These are phyloP conservation scores for Schizopygopsis pylzovi DNA, from an alignment of 2,797 vertebrate species.

Conservation along the genomic window DNA sequence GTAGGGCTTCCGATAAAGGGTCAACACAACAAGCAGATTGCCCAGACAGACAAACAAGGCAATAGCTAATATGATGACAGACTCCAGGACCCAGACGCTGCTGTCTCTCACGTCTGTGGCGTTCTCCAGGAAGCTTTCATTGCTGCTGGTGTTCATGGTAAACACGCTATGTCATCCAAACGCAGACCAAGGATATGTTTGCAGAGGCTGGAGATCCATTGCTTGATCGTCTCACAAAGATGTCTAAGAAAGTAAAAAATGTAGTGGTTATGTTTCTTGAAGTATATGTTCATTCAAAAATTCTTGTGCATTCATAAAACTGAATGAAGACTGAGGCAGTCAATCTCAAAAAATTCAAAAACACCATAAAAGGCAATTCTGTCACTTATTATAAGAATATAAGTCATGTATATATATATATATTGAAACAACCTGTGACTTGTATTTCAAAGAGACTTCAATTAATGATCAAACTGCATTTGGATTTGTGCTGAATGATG, in stretches of 20 bases:
- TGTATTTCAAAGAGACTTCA: not conserved
- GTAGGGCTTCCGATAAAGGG: slow-evolving; percentile 90
- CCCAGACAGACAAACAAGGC: slow-evolving; percentile 90
- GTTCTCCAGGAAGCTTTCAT: slow-evolving; percentile 21
- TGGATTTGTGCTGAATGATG: not conserved
- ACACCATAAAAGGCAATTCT: not conserved
- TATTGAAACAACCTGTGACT: not conserved
- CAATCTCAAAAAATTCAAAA: not conserved
- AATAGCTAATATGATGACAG: slow-evolving; percentile 88
- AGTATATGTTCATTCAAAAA: not conserved
- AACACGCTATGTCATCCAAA: slow-evolving; percentile 21
- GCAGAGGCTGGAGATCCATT: slow-evolving; percentile 13
- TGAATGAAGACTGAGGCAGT: not conserved
- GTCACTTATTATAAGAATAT: not conserved
- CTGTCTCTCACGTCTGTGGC: slow-evolving; percentile 50
- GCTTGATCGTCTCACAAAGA: slow-evolving; percentile 12
- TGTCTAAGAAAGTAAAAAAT: not conserved
- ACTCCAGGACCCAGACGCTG: slow-evolving; percentile 80
- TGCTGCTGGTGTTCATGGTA: slow-evolving; percentile 34
- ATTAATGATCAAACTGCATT: not conserved
- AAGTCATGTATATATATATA: not conserved
- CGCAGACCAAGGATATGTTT: not conserved
- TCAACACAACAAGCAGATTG: slow-evolving; percentile 90
- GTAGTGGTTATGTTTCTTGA: not conserved
- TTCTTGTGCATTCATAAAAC: not conserved